These are phyloP conservation scores for Suricata suricatta DNA, from an alignment of 2,113 vertebrate genomes.

Conservation along the genomic window DNA sequence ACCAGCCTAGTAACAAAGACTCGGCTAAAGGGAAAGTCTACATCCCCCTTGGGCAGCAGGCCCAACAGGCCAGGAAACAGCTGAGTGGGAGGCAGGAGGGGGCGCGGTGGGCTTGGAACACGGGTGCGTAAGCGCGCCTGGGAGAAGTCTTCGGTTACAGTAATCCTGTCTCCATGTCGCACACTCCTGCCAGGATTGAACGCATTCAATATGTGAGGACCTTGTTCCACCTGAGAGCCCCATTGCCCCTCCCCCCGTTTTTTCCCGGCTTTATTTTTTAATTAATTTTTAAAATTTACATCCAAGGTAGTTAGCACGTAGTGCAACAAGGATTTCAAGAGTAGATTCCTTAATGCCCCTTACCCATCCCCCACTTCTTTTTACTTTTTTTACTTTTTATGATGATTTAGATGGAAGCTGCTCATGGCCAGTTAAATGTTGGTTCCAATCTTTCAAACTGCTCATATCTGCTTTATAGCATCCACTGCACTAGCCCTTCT, in stretches of 20 bases:
- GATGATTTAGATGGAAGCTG: slow-evolving; percentile 60
- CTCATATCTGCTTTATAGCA: slow-evolving; percentile 75
- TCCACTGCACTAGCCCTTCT: slow-evolving; percentile 77
- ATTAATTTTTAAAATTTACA: too few relatives aligned
- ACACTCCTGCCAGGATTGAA: slow-evolving; percentile 79
- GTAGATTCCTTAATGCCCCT: too few relatives aligned
- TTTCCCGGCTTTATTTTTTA: too few relatives aligned
- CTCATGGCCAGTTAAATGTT: slow-evolving; percentile 70
- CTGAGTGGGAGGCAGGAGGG: slow-evolving; percentile 14
- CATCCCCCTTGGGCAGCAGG: slow-evolving; percentile 94
- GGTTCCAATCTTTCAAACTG: slow-evolving; percentile 74
- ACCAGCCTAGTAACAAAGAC: slow-evolving; percentile 98
- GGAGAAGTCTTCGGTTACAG: slow-evolving; percentile 84
- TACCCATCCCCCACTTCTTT: slow-evolving; percentile 21
- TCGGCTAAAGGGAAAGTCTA: slow-evolving; percentile 99
- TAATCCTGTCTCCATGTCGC: slow-evolving; percentile 84
- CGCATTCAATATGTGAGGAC: slow-evolving; percentile 73
- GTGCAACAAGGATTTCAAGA: too few relatives aligned
- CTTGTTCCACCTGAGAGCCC: slow-evolving; percentile 75
- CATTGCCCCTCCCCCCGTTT: background rate
- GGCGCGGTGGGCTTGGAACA: slow-evolving; percentile 82
- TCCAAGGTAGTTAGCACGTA: too few relatives aligned
- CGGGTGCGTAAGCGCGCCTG: slow-evolving; percentile 83
- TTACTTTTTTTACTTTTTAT: slow-evolving; percentile 63
- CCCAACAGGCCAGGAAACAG: slow-evolving; percentile 96